Evolutionary conservation across 2,888 invertebrate genomes (phyloP), one percentile per base, ranked within the genome.

Genomic region (Phyto melanocephala): DNA sequence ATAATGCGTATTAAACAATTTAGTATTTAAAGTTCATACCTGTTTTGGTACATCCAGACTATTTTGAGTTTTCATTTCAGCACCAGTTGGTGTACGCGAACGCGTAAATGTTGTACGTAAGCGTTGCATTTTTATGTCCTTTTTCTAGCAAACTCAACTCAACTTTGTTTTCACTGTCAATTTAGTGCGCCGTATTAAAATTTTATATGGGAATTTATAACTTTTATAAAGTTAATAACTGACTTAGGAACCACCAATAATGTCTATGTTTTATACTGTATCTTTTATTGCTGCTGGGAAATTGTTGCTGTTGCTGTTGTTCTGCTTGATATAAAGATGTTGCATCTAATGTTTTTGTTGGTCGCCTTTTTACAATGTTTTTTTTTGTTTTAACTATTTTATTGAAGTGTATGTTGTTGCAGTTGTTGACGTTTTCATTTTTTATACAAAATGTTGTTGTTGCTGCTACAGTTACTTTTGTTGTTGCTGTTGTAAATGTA

Each of bases 1-100:
- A 11, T 10, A 37, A 24, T 17, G 15, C 15, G 4, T 40, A 52
- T 40, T 35, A 52, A 67, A 33, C 24, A 62, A n/a, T 47, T 54
- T 6, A 13, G 20, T 20, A 24, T 42, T 37, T 47, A 5, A 52
- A 67, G 54, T 42, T 80, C 87, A 85, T 88, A 94, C 94, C 93
- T 96, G 96, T 90, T 96, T 96, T 86, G 97, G 97, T 87, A 97
- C 96, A 91, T 97, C 97, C 87, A 97, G 94, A 92, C 96, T 96
- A 92, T 96, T 96, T 91, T 96, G 96, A 86, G 95, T 95, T 93
- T 96, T 96, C 96, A 96, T 96, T 92, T 97, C 96, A 89, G 95
- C 95, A 86, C 96, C 96, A 84, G 96, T 97, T 84, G 96, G 96
- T 86, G 96, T 96, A 89, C 95, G 94, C 91, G 96, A 96, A 90